phyloP scores from a whole-genome alignment of 2,113 vertebrate genomes.

The Marmota flaviventris region DNA sequence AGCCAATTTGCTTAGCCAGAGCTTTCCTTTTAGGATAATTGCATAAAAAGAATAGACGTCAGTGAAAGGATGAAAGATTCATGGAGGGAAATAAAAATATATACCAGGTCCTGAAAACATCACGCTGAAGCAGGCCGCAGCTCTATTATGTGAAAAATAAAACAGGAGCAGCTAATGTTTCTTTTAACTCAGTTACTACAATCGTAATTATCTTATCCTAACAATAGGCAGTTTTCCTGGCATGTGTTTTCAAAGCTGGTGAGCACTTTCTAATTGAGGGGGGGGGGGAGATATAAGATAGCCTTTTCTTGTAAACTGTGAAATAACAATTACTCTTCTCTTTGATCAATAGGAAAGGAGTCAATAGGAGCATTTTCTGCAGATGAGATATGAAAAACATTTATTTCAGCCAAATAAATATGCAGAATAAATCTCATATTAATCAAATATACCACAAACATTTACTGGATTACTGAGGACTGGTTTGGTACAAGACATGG shows the following conservation, averaged over 20 bases:
- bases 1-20: constrained; percentile 84
- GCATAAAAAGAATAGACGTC: constrained; percentile 86
- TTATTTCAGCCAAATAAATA: neutral
- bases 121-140: constrained; percentile 68
- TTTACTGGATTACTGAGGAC: neutral
- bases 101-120: constrained; percentile 75
- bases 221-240: constrained; percentile 67
- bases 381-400: neutral
- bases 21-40: constrained; percentile 88
- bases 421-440: neutral
- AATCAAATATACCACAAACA: neutral
- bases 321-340: constrained; percentile 54
- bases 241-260: constrained; percentile 50
- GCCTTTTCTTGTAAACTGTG: neutral
- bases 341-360: constrained; percentile 30
- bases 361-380: neutral
- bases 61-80: constrained; percentile 86
- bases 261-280: constrained; percentile 26
- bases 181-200: constrained; percentile 70
- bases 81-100: constrained; percentile 81
- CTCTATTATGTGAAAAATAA: constrained; percentile 77
- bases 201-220: constrained; percentile 57
- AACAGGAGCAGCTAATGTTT: constrained; percentile 78
- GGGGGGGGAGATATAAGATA: neutral
- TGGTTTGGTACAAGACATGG: neutral